Evolutionary conservation across 1,140 invertebrate species (phyloP).

Genomic region (Zaprionus kolodkinae): DNA sequence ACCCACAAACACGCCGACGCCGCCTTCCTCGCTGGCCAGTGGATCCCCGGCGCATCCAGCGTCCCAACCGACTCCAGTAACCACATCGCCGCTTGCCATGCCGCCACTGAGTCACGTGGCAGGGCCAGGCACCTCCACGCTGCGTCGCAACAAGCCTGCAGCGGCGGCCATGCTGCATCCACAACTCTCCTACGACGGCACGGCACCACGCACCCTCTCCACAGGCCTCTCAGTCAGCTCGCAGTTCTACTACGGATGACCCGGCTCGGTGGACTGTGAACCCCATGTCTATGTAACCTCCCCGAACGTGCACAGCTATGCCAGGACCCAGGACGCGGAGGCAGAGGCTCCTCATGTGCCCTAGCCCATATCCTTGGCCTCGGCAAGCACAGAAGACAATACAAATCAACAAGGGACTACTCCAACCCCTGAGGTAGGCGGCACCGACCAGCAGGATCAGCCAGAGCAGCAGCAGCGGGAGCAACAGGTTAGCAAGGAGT

Average conservation of each 20-base stretch:
- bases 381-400: conserved; percentile 50
- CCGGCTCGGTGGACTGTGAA: conserved; percentile 54
- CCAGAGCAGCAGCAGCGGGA: not conserved
- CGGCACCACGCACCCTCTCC: conserved; percentile 76
- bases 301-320: conserved; percentile 16
- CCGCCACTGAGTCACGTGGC: conserved; percentile 45
- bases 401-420: conserved; percentile 31
- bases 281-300: conserved; percentile 52
- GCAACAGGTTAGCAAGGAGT: conserved; percentile 13
- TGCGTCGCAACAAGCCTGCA: conserved; percentile 61
- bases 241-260: conserved; percentile 83
- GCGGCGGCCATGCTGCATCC: conserved; percentile 49
- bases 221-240: conserved; percentile 76
- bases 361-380: conserved; percentile 36
- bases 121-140: conserved; percentile 51
- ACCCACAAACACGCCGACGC: conserved; percentile 63
- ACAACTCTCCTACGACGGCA: conserved; percentile 79
- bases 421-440: not conserved
- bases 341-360: conserved; percentile 14
- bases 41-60: conserved; percentile 62
- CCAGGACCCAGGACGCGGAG: not conserved
- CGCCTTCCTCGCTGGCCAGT: conserved; percentile 51
- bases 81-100: conserved; percentile 46
- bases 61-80: conserved; percentile 23
- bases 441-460: conserved; percentile 8